phyloP scores from a whole-genome alignment of 2,797 vertebrate genomes.

The Chaunax sp. region DNA sequence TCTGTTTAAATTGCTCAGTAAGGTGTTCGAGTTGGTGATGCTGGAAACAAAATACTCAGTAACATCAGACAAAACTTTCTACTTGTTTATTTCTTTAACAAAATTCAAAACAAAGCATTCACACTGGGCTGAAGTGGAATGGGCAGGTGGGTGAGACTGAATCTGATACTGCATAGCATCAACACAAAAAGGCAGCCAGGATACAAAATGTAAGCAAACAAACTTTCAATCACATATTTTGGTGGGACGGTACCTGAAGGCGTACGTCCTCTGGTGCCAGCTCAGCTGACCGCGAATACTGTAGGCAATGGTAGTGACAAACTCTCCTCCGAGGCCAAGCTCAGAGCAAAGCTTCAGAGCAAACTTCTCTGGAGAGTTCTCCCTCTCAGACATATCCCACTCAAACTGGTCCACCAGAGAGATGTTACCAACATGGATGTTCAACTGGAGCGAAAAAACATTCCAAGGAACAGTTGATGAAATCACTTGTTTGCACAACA shows the following conservation, averaged over 20 bases:
- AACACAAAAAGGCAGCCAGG: neutral
- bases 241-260: constrained; percentile 90
- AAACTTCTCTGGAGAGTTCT: constrained; percentile 97
- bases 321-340: constrained; percentile 95
- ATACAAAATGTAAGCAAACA: neutral
- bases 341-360: constrained; percentile 97
- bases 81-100: too few species aligned
- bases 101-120: too few species aligned
- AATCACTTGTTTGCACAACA: rapidly evolving
- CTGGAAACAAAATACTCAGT: too few species aligned
- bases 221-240: neutral
- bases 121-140: too few species aligned
- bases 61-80: too few species aligned
- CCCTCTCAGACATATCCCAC: constrained; percentile 99
- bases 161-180: too few species aligned
- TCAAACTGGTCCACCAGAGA: constrained; percentile 99
- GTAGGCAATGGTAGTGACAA: constrained; percentile 98
- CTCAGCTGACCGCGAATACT: constrained; percentile 98
- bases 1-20: too few species aligned
- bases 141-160: too few species aligned
- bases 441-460: constrained; percentile 82
- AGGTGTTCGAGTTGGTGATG: too few species aligned
- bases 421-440: constrained; percentile 98
- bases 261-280: constrained; percentile 98
- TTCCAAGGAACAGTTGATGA: too few species aligned